Evolutionary conservation across 2,113 vertebrate genomes (phyloP).

Genomic region (Cacatua alba): DNA sequence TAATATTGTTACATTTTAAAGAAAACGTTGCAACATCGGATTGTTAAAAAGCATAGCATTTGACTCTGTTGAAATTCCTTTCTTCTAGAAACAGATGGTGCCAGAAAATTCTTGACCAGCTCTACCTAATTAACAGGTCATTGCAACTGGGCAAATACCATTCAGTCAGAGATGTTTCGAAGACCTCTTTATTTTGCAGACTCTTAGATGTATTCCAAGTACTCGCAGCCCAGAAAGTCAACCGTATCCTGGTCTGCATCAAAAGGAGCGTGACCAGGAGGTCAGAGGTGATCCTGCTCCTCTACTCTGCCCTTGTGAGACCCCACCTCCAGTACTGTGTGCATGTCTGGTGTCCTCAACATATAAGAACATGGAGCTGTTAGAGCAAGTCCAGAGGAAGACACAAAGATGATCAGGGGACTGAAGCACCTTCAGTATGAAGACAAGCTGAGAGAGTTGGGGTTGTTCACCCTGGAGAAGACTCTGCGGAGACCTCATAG

Average conservation of each 20-base stretch:
- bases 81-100: not conserved
- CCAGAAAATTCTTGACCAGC: not conserved
- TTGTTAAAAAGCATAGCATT: not conserved
- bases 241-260: not conserved
- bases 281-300: not conserved
- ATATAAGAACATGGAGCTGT: not conserved
- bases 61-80: not conserved
- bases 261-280: not conserved
- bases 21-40: not conserved
- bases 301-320: not conserved
- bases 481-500: not conserved
- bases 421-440: not conserved
- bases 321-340: not conserved
- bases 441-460: not conserved
- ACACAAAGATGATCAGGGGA: not conserved
- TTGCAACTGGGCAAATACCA: not conserved
- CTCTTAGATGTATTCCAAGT: not conserved
- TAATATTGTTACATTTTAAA: not conserved
- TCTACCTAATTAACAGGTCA: not conserved
- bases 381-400: not conserved
- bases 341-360: not conserved
- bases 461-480: not conserved
- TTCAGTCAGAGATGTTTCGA: not conserved
- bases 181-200: not conserved
- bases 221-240: not conserved